phyloP scores from a whole-genome alignment of 2,113 vertebrate species.

The Litocranius walleri region DNA sequence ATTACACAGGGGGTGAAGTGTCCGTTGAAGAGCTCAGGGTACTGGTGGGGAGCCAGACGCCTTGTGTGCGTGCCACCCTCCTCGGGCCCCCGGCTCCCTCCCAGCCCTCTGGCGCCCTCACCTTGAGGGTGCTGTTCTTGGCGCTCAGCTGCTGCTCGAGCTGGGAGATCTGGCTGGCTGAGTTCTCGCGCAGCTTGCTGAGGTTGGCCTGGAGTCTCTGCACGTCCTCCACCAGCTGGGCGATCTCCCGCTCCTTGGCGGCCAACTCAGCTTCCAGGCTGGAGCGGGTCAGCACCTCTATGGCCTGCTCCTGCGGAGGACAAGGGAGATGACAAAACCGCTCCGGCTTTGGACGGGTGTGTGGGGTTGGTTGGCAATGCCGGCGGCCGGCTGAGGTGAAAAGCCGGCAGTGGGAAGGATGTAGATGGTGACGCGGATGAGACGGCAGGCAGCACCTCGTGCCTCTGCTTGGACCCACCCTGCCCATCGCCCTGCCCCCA shows the following conservation, averaged over 20 bases:
- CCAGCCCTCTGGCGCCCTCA: conserved; percentile 62
- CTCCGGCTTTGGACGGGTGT: accelerated
- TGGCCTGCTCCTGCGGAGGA: conserved; percentile 85
- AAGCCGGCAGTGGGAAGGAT: neutral
- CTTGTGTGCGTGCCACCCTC: accelerated
- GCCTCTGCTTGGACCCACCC: neutral
- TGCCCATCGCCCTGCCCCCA: no score
- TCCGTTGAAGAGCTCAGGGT: neutral
- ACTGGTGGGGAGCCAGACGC: neutral
- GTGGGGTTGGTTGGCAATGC: accelerated
- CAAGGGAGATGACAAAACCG: conserved; percentile 37
- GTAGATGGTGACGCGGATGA: accelerated
- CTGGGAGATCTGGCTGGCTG: conserved; percentile 92
- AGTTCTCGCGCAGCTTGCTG: conserved; percentile 93
- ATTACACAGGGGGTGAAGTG: neutral
- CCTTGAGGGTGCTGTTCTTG: conserved; percentile 93
- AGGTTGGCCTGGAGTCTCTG: conserved; percentile 98
- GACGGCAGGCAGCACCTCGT: accelerated
- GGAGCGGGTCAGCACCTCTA: conserved; percentile 88
- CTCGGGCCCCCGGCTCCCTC: accelerated
- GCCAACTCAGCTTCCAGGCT: conserved; percentile 95
- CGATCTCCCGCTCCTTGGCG: conserved; percentile 95
- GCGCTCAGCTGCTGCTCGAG: conserved; percentile 94
- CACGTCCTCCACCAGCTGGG: conserved; percentile 96
- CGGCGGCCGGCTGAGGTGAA: accelerated